Conservation (phyloP, 2,888 invertebrate genomes). For the Watsonalla cultraria region DNA sequence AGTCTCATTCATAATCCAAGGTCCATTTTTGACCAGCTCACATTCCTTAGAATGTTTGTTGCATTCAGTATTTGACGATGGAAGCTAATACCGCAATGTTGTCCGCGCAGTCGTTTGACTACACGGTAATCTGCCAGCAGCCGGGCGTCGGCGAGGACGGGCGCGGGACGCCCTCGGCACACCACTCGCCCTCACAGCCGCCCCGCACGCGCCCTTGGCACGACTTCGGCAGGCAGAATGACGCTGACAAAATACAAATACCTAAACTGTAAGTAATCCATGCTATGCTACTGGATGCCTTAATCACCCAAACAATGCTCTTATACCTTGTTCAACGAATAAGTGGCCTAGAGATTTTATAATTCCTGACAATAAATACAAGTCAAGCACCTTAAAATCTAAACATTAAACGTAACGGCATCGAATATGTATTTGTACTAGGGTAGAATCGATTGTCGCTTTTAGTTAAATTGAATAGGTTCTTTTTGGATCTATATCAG, state of each 20-base stretch:
- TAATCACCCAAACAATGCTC: neutral
- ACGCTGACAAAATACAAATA: slow-evolving; percentile 97
- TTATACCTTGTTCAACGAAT: slow-evolving; percentile 2
- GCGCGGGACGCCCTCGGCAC: slow-evolving; percentile 80
- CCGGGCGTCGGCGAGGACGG: slow-evolving; percentile 77
- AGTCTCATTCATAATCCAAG: too few relatives aligned
- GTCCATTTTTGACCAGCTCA: too few relatives aligned
- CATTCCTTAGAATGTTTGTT: too few relatives aligned
- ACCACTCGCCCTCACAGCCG: slow-evolving; percentile 79
- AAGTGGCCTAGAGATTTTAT: too few relatives aligned
- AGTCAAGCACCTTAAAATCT: too few relatives aligned
- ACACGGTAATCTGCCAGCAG: slow-evolving; percentile 92
- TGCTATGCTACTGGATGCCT: neutral
- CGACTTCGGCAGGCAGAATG: slow-evolving; percentile 95
- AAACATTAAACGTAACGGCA: too few relatives aligned
- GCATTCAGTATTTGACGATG: too few relatives aligned
- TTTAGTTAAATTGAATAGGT: too few relatives aligned
- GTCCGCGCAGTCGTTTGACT: slow-evolving; percentile 89
- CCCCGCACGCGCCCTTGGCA: slow-evolving; percentile 93
- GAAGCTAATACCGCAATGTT: slow-evolving; percentile 11
- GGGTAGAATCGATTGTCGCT: too few relatives aligned
- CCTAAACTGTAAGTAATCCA: slow-evolving; percentile 93
- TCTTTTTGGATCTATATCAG: too few relatives aligned
- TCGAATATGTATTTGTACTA: too few relatives aligned
- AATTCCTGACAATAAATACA: too few relatives aligned